A percentile compares a stretch with the other conserved stretches of the same genome.
Conservation (phyloP, 2,113 vertebrate genomes). For the Dromaius novaehollandiae region DNA sequence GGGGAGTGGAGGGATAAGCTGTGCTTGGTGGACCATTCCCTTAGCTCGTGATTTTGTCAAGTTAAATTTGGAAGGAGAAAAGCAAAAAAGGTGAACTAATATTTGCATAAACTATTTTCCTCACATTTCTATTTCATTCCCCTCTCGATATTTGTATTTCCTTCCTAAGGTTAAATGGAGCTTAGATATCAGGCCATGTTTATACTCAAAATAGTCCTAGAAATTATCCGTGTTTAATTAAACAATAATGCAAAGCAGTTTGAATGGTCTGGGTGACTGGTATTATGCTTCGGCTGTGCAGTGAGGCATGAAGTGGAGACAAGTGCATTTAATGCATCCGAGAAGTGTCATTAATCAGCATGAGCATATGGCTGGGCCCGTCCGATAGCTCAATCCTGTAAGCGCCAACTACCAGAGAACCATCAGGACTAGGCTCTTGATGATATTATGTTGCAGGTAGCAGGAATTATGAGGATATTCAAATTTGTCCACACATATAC, state of each 20-base stretch:
- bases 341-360: not conserved
- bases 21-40: not conserved
- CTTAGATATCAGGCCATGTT: not conserved
- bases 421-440: not conserved
- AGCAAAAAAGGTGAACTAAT: not conserved
- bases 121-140: not conserved
- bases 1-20: not conserved
- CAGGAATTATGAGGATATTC: not conserved
- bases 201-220: not conserved
- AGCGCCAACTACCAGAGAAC: not conserved
- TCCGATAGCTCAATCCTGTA: not conserved
- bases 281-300: not conserved
- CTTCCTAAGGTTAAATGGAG: not conserved
- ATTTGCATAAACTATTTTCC: not conserved
- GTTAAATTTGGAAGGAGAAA: not conserved
- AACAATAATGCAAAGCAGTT: not conserved
- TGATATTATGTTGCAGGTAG: not conserved
- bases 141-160: not conserved
- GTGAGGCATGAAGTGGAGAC: not conserved
- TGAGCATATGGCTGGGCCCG: not conserved
- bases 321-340: not conserved
- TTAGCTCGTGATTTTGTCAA: not conserved
- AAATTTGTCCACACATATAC: not conserved
- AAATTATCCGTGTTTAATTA: conserved; percentile 43
- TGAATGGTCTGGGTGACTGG: not conserved